These are phyloP conservation scores for Augochlora pura DNA, from an alignment of 1,140 invertebrate species.

Conservation along the genomic window DNA sequence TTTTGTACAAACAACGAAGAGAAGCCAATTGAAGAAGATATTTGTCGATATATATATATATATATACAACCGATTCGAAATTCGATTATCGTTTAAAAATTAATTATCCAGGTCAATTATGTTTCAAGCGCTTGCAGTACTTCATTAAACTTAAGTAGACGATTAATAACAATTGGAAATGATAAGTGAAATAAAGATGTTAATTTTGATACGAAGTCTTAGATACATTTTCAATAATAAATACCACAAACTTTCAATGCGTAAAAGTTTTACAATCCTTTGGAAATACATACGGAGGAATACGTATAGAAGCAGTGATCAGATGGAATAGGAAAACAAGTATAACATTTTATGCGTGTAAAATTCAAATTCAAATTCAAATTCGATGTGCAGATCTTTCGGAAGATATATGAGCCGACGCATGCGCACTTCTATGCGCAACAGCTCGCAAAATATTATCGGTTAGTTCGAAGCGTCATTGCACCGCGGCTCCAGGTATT, in stretches of 20 bases:
- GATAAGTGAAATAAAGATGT: constrained; percentile 14
- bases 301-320: neutral
- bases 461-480: neutral
- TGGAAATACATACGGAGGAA: too few species aligned
- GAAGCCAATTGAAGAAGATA: neutral
- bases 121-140: neutral
- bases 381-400: too few species aligned
- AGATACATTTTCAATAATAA: neutral
- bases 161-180: neutral
- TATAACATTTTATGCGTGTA: constrained; percentile 60
- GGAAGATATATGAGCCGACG: too few species aligned
- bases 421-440: too few species aligned
- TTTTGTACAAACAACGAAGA: constrained; percentile 27
- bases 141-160: neutral
- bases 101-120: neutral
- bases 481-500: neutral
- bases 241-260: neutral
- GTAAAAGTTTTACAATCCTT: neutral
- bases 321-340: neutral
- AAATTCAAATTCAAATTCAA: neutral
- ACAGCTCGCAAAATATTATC: too few species aligned
- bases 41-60: neutral
- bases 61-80: neutral
- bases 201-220: constrained; percentile 7
- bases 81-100: neutral